Evolutionary conservation across 2,113 vertebrate species (phyloP).

Genomic region (Glaucidium brasilianum): DNA sequence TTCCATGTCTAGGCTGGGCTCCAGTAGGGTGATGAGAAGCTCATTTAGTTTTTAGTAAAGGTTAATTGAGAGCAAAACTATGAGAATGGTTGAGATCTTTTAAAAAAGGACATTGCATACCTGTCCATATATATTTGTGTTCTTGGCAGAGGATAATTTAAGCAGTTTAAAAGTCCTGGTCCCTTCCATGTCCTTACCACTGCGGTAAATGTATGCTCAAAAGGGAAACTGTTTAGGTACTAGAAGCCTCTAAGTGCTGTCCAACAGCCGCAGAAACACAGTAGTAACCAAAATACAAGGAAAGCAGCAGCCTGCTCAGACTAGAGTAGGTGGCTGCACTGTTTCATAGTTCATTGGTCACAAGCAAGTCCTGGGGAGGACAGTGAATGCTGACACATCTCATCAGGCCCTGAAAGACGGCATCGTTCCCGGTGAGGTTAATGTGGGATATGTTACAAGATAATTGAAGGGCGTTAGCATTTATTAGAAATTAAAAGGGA

Average conservation of each 20-base stretch:
- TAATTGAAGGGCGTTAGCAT: neutral
- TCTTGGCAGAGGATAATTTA: neutral
- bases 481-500: slow-evolving; percentile 10
- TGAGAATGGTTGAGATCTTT: neutral
- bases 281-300: neutral
- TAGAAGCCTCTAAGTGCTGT: neutral
- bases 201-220: neutral
- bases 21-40: neutral
- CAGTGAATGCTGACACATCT: neutral
- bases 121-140: neutral
- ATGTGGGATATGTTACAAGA: neutral
- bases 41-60: slow-evolving; percentile 18
- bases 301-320: neutral
- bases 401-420: neutral
- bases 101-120: neutral
- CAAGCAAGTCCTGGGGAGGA: neutral
- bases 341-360: neutral
- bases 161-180: neutral
- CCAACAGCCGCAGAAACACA: neutral
- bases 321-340: neutral
- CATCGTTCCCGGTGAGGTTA: neutral
- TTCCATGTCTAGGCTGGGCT: neutral
- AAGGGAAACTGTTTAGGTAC: neutral
- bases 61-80: neutral
- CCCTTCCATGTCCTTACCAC: neutral